Percentiles rank a stretch among this genome's conserved stretches.
These are phyloP conservation scores for Laticauda colubrina DNA, from an alignment of 2,113 vertebrate genomes.

Conservation along the genomic window DNA sequence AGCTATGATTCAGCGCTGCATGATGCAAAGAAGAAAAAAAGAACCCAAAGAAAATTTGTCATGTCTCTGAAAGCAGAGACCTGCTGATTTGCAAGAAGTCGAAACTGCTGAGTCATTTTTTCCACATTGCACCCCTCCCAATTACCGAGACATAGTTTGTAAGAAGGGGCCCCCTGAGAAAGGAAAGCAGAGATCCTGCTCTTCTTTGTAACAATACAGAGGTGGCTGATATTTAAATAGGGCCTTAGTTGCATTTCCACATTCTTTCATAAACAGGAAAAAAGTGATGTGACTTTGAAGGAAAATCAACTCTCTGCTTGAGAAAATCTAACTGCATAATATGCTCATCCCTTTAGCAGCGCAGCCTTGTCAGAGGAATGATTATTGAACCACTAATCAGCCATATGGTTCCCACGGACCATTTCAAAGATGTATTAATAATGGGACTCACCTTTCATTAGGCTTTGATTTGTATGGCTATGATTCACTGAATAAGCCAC, in stretches of 20 bases:
- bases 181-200: background rate
- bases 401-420: background rate
- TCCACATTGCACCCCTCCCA: background rate
- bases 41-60: background rate
- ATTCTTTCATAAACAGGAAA: background rate
- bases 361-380: background rate
- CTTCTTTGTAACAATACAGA: background rate
- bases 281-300: background rate
- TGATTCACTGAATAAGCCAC: background rate
- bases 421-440: background rate
- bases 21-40: background rate
- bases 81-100: background rate
- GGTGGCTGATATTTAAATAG: background rate
- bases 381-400: background rate
- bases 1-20: background rate
- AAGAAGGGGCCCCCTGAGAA: background rate
- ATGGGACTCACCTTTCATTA: background rate
- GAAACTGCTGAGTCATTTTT: background rate
- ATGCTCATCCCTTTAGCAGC: background rate
- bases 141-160: background rate
- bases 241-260: background rate
- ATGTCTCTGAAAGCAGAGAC: background rate
- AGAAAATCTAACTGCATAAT: background rate
- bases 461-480: background rate
- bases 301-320: background rate